Percentiles rank a stretch among this genome's conserved stretches.
Evolutionary conservation across 1,140 invertebrate species (phyloP).

Genomic region (Pomacea maculata): DNA sequence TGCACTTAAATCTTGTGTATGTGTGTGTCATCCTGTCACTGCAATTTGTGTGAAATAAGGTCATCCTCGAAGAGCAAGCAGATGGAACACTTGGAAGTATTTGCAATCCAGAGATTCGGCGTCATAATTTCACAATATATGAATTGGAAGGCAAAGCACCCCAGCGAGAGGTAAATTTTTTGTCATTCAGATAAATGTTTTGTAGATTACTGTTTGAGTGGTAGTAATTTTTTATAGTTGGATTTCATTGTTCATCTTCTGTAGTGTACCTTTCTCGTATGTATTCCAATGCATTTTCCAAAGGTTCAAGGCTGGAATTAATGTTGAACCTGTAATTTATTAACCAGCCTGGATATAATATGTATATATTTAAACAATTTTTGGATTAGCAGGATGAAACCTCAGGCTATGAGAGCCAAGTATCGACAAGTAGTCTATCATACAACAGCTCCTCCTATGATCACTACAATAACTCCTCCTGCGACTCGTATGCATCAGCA

Average conservation of each 20-base stretch:
- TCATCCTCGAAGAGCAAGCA: conserved; percentile 34
- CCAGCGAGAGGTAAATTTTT: conserved; percentile 43
- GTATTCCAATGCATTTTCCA: too few relatives aligned
- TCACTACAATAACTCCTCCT: conserved; percentile 35
- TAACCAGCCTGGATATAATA: background rate
- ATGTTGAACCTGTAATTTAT: background rate
- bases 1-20: too few relatives aligned
- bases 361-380: background rate
- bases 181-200: background rate
- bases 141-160: conserved; percentile 54
- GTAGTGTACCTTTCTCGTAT: too few relatives aligned
- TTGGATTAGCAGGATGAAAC: conserved; percentile 13
- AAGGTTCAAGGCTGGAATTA: background rate
- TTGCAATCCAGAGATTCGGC: conserved; percentile 32
- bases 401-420: conserved; percentile 37
- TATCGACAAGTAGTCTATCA: conserved; percentile 30
- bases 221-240: background rate
- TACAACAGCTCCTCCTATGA: conserved; percentile 28
- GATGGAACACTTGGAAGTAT: conserved; percentile 39
- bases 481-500: conserved; percentile 53
- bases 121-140: conserved; percentile 54
- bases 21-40: too few relatives aligned
- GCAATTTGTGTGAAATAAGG: conserved; percentile 10
- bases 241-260: too few relatives aligned
- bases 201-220: background rate